These are phyloP conservation scores for Poecilia picta DNA, from an alignment of 2,797 vertebrate species.

Conservation along the genomic window DNA sequence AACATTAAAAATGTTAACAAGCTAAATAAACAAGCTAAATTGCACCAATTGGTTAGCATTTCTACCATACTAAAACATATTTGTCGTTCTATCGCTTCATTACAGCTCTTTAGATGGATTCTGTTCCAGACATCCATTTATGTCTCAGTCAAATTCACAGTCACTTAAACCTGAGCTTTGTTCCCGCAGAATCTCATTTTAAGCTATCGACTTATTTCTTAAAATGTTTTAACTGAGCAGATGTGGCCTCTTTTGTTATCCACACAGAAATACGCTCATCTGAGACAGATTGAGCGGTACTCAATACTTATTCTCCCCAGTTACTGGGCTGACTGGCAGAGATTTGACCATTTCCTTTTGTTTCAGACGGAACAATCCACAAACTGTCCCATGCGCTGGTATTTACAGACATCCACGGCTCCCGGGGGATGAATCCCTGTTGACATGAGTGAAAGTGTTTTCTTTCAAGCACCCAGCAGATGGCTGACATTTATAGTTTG, in stretches of 20 bases:
- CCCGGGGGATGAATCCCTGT: conserved; percentile 6
- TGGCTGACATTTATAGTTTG: conserved; percentile 28
- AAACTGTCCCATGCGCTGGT: conserved; percentile 19
- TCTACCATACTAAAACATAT: not conserved
- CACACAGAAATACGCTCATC: not conserved
- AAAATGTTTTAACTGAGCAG: not conserved
- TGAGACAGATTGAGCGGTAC: not conserved
- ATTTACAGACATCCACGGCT: conserved; percentile 21
- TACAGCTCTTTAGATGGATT: not conserved
- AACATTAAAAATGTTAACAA: conserved; percentile 30
- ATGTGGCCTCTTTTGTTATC: not conserved
- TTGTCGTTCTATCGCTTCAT: conserved; percentile 12
- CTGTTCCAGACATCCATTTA: conserved; percentile 11
- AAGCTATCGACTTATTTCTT: not conserved
- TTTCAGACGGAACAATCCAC: conserved; percentile 7
- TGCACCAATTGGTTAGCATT: conserved; percentile 9
- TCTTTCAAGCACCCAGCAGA: not conserved
- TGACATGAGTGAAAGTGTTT: not conserved
- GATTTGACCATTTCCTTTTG: not conserved
- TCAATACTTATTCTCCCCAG: not conserved
- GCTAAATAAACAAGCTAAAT: conserved; percentile 13
- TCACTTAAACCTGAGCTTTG: conserved; percentile 7
- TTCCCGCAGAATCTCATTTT: conserved; percentile 6
- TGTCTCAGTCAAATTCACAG: conserved; percentile 5
- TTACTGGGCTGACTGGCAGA: not conserved